Percentiles rank a stretch among this genome's conserved stretches.
Evolutionary conservation across 2,797 vertebrate species (phyloP).

Genomic region (Sebastes baramenuke): DNA sequence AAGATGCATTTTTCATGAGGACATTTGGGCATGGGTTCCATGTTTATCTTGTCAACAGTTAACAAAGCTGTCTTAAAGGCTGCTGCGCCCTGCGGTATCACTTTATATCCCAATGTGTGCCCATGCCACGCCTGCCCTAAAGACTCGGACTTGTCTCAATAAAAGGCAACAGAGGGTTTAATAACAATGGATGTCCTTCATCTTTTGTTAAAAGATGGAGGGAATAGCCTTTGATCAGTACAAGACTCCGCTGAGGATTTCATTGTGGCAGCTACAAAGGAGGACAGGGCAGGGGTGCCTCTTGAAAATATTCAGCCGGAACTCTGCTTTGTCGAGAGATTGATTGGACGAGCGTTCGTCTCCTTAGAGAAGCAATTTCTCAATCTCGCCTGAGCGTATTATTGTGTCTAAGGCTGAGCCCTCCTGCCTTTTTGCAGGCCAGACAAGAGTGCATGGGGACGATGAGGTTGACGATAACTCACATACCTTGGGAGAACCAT

Average conservation of each 20-base stretch:
- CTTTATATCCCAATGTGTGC: constrained; percentile 26
- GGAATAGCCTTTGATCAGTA: constrained; percentile 48
- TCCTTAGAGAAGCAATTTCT: constrained; percentile 44
- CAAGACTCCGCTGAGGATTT: constrained; percentile 25
- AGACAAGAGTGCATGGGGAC: constrained; percentile 21
- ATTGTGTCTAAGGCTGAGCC: constrained; percentile 37
- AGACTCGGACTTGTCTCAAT: constrained; percentile 35
- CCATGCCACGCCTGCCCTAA: constrained; percentile 5
- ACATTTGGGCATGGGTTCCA: constrained; percentile 38
- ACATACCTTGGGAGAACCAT: constrained; percentile 18
- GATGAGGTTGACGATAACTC: constrained; percentile 40
- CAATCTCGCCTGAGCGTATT: constrained; percentile 24
- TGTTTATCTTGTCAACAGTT: constrained; percentile 66
- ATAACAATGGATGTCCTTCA: constrained; percentile 46
- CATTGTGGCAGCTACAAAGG: constrained; percentile 53
- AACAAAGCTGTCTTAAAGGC: constrained; percentile 55
- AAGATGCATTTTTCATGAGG: constrained; percentile 69
- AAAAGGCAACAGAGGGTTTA: constrained; percentile 22
- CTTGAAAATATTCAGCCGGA: constrained; percentile 38
- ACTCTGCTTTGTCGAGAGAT: constrained; percentile 48
- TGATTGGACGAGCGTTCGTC: constrained; percentile 38
- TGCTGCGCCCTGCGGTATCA: constrained; percentile 25
- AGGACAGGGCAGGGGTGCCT: constrained; percentile 25
- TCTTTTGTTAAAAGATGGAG: constrained; percentile 40
- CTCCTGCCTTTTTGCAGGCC: constrained; percentile 3